Percentiles rank a stretch among this genome's conserved stretches.
These are phyloP conservation scores for Adoxophyes honmai DNA, from an alignment of 1,140 invertebrate species.

Conservation along the genomic window DNA sequence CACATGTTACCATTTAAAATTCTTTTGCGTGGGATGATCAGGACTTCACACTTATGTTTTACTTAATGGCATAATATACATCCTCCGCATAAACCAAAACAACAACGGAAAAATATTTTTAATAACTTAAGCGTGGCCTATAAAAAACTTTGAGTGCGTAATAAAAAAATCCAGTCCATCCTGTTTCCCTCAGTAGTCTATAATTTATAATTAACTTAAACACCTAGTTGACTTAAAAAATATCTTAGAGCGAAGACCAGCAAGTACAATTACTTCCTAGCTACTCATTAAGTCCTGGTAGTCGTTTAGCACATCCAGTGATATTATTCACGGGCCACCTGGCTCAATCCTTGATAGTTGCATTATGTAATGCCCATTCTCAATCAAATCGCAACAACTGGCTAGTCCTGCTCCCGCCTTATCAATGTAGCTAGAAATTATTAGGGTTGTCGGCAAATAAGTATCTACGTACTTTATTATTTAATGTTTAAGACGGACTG, in stretches of 20 bases:
- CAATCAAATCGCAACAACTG: slow-evolving; percentile 63
- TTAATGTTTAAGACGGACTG: no score
- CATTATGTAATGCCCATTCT: slow-evolving; percentile 55
- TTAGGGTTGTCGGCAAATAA: slow-evolving; percentile 6
- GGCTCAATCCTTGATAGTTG: slow-evolving; percentile 12
- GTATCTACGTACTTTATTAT: no score
- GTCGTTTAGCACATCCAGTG: slow-evolving; percentile 4
- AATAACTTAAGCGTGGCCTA: no score
- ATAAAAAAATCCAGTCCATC: background rate
- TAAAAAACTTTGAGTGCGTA: background rate
- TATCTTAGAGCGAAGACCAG: background rate
- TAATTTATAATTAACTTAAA: no score
- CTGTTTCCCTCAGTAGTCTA: background rate
- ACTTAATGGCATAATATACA: no score
- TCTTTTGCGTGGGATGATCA: no score
- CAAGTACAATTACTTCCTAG: slow-evolving; percentile 2
- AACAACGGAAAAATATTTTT: no score
- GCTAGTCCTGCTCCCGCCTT: slow-evolving; percentile 50
- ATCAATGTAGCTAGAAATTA: no score
- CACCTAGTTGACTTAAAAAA: background rate
- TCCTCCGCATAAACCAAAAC: no score
- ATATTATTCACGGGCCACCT: slow-evolving; percentile 1
- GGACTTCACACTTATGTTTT: no score
- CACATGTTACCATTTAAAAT: no score
- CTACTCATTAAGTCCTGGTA: slow-evolving; percentile 1